A percentile compares a stretch with the other conserved stretches of the same genome.
These are phyloP conservation scores for Callaeas wilsoni DNA, from an alignment of 2,113 vertebrate genomes.

Conservation along the genomic window DNA sequence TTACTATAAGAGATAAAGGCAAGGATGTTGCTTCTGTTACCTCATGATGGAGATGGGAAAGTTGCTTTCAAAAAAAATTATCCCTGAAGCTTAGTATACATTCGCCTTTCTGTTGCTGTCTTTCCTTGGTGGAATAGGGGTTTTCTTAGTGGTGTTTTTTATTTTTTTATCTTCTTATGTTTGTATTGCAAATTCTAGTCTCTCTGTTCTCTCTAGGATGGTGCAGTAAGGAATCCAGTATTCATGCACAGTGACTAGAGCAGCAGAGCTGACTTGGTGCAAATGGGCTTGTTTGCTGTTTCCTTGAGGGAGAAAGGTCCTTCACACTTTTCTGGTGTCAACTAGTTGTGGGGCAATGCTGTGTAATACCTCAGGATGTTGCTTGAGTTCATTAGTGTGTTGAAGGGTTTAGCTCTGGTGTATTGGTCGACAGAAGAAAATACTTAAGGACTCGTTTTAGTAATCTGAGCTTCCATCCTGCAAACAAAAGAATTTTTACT, in stretches of 20 bases:
- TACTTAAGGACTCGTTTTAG: not conserved
- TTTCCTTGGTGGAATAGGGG: not conserved
- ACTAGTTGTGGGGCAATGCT: not conserved
- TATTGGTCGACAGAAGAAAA: not conserved
- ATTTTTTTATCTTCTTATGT: not conserved
- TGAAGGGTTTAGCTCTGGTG: not conserved
- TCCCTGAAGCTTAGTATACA: not conserved
- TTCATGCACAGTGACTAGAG: not conserved
- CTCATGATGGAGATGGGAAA: not conserved
- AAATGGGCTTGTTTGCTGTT: not conserved
- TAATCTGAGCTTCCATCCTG: not conserved
- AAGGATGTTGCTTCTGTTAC: not conserved
- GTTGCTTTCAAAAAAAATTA: not conserved
- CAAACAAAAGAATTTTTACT: not conserved
- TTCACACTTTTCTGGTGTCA: not conserved
- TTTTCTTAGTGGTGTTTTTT: not conserved
- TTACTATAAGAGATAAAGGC: not conserved
- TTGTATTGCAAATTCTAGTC: not conserved
- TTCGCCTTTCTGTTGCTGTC: not conserved
- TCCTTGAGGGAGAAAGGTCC: not conserved
- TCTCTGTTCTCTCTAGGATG: not conserved
- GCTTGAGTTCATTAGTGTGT: not conserved
- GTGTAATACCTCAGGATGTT: not conserved
- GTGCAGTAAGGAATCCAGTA: fast-evolving
- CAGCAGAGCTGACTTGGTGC: not conserved